Percentiles rank a stretch among this genome's conserved stretches.
phyloP scores from a whole-genome alignment of 2,888 invertebrate species.

The Calliopum simillimum region DNA sequence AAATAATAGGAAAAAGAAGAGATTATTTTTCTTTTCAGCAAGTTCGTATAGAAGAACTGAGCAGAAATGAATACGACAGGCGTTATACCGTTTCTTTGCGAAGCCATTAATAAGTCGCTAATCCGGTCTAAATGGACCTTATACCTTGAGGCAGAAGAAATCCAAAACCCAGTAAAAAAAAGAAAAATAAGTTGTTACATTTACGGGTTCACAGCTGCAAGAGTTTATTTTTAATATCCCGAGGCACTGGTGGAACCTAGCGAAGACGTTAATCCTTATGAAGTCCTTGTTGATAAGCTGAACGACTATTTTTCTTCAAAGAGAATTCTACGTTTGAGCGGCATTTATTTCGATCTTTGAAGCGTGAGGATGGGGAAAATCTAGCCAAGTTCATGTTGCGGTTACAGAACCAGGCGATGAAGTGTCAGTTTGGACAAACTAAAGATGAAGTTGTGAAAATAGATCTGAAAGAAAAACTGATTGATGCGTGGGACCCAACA shows the following conservation, averaged over 20 bases:
- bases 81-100: no score
- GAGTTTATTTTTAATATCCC: constrained; percentile 4
- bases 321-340: constrained; percentile 8
- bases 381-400: no score
- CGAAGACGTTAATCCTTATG: constrained; percentile 11
- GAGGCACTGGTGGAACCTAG: neutral
- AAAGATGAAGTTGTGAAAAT: constrained; percentile 21
- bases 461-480: constrained; percentile 23
- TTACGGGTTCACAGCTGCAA: neutral
- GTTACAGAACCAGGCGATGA: no score
- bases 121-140: neutral
- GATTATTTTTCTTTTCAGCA: constrained; percentile 37
- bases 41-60: neutral
- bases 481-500: constrained; percentile 16
- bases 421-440: constrained; percentile 10
- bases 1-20: no score
- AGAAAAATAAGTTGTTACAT: constrained; percentile 5
- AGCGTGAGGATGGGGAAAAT: no score
- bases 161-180: neutral
- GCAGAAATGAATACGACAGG: no score
- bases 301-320: constrained; percentile 15
- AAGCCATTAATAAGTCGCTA: no score
- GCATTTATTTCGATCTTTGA: no score
- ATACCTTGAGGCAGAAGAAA: neutral
- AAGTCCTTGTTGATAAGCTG: constrained; percentile 12